A percentile compares a stretch with the other conserved stretches of the same genome.
Evolutionary conservation across 2,888 invertebrate genomes (phyloP).

Genomic region (Hyles lineata): DNA sequence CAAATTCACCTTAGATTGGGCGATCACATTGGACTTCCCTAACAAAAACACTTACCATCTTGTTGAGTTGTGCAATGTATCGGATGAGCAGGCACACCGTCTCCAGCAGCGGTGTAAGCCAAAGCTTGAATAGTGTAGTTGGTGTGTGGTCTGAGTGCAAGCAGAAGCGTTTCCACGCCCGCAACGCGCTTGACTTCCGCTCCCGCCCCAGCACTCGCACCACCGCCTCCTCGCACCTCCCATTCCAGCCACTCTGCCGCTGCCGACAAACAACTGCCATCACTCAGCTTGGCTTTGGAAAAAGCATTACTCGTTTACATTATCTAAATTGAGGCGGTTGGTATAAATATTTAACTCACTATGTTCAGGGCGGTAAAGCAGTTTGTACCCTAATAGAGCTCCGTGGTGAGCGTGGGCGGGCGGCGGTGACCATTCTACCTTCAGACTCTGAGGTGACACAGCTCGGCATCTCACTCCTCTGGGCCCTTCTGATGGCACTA

Average conservation of each 20-base stretch:
- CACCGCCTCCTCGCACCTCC: constrained; percentile 72
- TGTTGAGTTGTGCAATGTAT: constrained; percentile 93
- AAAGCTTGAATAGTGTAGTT: constrained; percentile 95
- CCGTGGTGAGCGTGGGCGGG: constrained; percentile 90
- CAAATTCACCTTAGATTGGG: too few species aligned
- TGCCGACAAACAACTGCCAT: constrained; percentile 83
- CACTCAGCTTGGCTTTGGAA: constrained; percentile 74
- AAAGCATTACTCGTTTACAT: constrained; percentile 23
- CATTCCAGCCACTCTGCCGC: constrained; percentile 81
- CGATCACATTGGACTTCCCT: too few species aligned
- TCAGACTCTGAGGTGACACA: constrained; percentile 91
- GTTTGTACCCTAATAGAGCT: constrained; percentile 92
- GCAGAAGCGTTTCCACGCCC: constrained; percentile 91
- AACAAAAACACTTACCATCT: constrained; percentile 85
- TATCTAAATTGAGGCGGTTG: constrained; percentile 29
- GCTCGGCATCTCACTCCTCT: constrained; percentile 90
- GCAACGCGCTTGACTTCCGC: constrained; percentile 92
- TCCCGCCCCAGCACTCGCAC: constrained; percentile 61
- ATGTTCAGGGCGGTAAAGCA: constrained; percentile 89
- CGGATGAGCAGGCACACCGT: constrained; percentile 91
- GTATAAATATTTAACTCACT: constrained; percentile 61
- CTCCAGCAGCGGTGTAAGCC: constrained; percentile 94
- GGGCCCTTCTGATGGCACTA: constrained; percentile 92
- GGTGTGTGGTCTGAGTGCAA: constrained; percentile 92
- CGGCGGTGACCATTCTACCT: constrained; percentile 91